phyloP scores from a whole-genome alignment of 2,797 vertebrate genomes.

The Pseudotriccus pelzelni region DNA sequence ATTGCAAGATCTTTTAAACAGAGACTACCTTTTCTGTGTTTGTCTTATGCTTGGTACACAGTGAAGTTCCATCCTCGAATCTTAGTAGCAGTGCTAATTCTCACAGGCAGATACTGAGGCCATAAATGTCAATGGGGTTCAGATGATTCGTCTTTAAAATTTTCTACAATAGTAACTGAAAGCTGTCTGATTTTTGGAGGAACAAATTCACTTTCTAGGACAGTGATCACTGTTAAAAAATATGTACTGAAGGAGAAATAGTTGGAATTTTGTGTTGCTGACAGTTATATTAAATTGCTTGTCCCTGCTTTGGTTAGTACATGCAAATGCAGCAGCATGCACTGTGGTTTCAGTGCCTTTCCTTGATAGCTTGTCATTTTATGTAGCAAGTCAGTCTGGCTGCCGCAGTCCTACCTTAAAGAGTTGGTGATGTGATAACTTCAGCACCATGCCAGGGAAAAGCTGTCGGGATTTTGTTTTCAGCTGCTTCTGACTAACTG shows the following conservation, averaged over 20 bases:
- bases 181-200: neutral
- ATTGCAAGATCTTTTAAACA: neutral
- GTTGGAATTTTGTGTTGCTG: neutral
- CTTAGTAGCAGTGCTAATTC: neutral
- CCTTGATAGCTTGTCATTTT: neutral
- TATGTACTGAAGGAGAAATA: neutral
- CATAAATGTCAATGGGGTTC: neutral
- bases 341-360: neutral
- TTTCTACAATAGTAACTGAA: neutral
- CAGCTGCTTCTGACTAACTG: neutral
- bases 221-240: neutral
- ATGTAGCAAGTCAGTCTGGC: neutral
- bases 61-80: neutral
- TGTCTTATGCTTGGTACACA: neutral
- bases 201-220: neutral
- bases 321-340: neutral
- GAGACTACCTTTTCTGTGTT: neutral
- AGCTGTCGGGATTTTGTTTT: slow-evolving; percentile 19
- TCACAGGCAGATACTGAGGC: neutral
- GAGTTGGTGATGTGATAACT: neutral
- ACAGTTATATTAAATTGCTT: neutral
- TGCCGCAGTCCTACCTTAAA: neutral
- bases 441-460: neutral
- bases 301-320: neutral
- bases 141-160: neutral